phyloP scores from a whole-genome alignment of 2,888 invertebrate genomes.

The Clanis bilineata region DNA sequence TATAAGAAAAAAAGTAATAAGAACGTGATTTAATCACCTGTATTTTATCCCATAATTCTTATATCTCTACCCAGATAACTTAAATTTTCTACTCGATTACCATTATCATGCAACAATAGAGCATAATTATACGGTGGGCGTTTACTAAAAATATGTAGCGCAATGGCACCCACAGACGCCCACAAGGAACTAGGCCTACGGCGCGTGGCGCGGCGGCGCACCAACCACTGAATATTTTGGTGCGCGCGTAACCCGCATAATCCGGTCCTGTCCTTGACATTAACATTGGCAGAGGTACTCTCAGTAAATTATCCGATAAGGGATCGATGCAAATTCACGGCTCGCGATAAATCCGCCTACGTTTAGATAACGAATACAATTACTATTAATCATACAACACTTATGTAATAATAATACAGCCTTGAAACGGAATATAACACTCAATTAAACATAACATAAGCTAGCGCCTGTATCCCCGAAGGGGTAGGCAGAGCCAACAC shows the following conservation, averaged over 20 bases:
- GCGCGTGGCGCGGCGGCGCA: not conserved
- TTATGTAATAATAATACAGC: not conserved
- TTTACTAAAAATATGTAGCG: not conserved
- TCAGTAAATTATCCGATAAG: not conserved
- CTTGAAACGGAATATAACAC: not conserved
- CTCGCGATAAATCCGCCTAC: not conserved
- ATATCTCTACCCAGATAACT: no score
- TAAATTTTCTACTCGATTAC: no score
- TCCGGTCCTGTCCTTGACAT: conserved; percentile 4
- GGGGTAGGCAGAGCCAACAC: no score
- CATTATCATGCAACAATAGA: no score
- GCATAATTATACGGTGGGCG: not conserved
- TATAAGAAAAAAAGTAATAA: no score
- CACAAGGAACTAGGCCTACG: not conserved
- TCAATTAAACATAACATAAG: not conserved
- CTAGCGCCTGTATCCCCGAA: no score
- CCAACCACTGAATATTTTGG: not conserved
- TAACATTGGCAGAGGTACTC: not conserved
- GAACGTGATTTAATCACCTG: no score
- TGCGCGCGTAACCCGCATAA: not conserved
- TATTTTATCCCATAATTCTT: no score
- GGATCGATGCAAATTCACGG: conserved; percentile 7
- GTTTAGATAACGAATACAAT: not conserved
- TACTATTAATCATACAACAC: not conserved
- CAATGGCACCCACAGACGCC: not conserved